phyloP scores from a whole-genome alignment of 2,113 vertebrate genomes.

The Polypterus senegalus region DNA sequence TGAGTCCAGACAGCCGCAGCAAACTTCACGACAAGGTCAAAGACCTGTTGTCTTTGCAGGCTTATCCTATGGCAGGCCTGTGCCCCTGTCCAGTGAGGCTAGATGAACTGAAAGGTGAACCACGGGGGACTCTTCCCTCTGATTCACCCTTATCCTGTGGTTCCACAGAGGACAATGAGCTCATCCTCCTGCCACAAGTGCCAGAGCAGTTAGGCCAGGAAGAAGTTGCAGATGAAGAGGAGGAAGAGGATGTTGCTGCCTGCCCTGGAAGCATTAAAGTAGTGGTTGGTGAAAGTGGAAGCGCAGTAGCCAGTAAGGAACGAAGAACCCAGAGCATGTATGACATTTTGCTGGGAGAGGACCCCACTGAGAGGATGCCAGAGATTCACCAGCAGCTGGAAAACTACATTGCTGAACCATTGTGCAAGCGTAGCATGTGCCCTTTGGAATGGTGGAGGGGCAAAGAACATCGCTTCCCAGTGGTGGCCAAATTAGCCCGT shows the following conservation, averaged over 20 bases:
- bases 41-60: slow-evolving; percentile 28
- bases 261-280: slow-evolving; percentile 6
- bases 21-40: slow-evolving; percentile 35
- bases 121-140: slow-evolving; percentile 20
- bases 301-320: slow-evolving; percentile 9
- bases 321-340: slow-evolving; percentile 31
- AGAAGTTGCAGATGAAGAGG: no score
- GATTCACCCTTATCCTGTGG: slow-evolving; percentile 22
- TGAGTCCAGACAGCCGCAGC: slow-evolving; percentile 31
- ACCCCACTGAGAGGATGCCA: slow-evolving; percentile 38
- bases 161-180: slow-evolving; percentile 25
- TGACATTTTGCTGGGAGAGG: slow-evolving; percentile 44
- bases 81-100: slow-evolving; percentile 5
- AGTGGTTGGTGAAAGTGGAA: slow-evolving; percentile 1
- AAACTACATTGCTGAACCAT: slow-evolving; percentile 43
- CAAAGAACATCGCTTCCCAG: slow-evolving; percentile 43
- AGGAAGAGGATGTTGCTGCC: slow-evolving; percentile 20
- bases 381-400: slow-evolving; percentile 49
- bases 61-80: slow-evolving; percentile 7
- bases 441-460: slow-evolving; percentile 44
- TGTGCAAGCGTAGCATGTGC: slow-evolving; percentile 41
- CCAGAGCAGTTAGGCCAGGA: no score
- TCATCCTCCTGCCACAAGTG: slow-evolving; percentile 9
- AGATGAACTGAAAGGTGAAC: slow-evolving; percentile 12
- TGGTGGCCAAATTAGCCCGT: slow-evolving; percentile 34